Evolutionary conservation across 1,140 invertebrate species (phyloP).

Genomic region (Philaenus spumarius): DNA sequence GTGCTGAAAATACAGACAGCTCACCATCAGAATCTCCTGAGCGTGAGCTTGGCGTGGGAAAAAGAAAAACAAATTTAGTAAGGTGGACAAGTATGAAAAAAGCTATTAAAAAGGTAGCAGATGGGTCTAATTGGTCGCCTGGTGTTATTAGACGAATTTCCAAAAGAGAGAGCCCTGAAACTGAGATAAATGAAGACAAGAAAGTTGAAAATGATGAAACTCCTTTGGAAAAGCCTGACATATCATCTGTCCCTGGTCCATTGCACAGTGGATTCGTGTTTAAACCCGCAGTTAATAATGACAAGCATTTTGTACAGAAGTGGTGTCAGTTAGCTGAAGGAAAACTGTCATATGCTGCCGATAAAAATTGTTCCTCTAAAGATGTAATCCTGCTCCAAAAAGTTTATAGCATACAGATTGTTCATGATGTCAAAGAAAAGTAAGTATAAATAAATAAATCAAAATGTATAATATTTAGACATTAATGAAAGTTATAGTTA

Average conservation of each 20-base stretch:
- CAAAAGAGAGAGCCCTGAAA: constrained; percentile 9
- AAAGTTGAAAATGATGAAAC: constrained; percentile 26
- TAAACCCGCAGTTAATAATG: constrained; percentile 36
- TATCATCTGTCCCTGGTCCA: constrained; percentile 33
- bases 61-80: constrained; percentile 34
- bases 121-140: constrained; percentile 37
- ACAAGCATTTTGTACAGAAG: constrained; percentile 46
- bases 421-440: constrained; percentile 52
- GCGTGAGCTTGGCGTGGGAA: constrained; percentile 35
- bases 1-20: neutral
- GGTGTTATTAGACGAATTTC: constrained; percentile 34
- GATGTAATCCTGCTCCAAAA: constrained; percentile 49
- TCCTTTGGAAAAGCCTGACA: constrained; percentile 32
- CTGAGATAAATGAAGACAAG: neutral
- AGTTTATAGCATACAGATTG: constrained; percentile 53
- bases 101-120: constrained; percentile 38
- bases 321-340: constrained; percentile 45
- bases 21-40: constrained; percentile 18
- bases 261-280: constrained; percentile 40
- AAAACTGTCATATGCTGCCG: constrained; percentile 45
- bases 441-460: constrained; percentile 43
- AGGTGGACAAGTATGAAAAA: constrained; percentile 35
- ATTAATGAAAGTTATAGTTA: constrained; percentile 16
- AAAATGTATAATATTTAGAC: neutral
- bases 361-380: constrained; percentile 47